Evolutionary conservation across 1,140 invertebrate species (phyloP).

Genomic region (Mya arenaria): DNA sequence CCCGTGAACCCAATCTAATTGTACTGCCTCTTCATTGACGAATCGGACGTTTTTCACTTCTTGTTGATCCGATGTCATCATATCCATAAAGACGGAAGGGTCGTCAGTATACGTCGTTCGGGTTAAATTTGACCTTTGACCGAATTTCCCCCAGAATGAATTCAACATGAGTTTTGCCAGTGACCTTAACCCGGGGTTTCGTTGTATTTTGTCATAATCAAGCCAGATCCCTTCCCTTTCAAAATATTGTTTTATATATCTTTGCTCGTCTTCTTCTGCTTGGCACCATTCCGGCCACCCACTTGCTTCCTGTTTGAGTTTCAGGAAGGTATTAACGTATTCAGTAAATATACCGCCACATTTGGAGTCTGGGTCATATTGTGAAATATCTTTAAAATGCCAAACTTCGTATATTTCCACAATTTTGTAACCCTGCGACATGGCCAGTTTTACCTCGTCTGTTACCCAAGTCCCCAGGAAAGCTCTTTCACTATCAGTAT

Average conservation of each 20-base stretch:
- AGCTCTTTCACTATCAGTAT: neutral
- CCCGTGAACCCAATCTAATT: conserved; percentile 14
- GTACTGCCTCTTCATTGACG: conserved; percentile 14
- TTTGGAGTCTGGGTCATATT: neutral
- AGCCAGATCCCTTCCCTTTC: conserved; percentile 74
- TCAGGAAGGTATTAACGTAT: conserved; percentile 61
- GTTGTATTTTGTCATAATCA: conserved; percentile 70
- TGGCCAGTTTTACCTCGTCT: neutral
- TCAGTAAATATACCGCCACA: conserved; percentile 20
- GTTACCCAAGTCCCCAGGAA: conserved; percentile 2
- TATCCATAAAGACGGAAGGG: conserved; percentile 57
- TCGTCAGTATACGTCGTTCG: neutral
- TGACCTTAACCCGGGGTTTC: conserved; percentile 72
- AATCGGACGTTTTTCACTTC: conserved; percentile 28
- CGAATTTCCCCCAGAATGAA: conserved; percentile 15
- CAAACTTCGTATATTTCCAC: conserved; percentile 6
- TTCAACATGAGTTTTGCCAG: conserved; percentile 63
- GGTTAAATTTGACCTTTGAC: conserved; percentile 17
- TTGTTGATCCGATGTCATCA: conserved; percentile 58
- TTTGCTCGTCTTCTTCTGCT: conserved; percentile 23
- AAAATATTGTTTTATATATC: conserved; percentile 66
- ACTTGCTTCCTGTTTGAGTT: conserved; percentile 59
- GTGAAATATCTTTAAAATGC: neutral
- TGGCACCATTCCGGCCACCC: conserved; percentile 46
- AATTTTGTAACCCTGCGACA: neutral